Base-by-base conservation (phyloP, 1,140 invertebrate species). In the Phymorhynchus buccinoides region DNA sequence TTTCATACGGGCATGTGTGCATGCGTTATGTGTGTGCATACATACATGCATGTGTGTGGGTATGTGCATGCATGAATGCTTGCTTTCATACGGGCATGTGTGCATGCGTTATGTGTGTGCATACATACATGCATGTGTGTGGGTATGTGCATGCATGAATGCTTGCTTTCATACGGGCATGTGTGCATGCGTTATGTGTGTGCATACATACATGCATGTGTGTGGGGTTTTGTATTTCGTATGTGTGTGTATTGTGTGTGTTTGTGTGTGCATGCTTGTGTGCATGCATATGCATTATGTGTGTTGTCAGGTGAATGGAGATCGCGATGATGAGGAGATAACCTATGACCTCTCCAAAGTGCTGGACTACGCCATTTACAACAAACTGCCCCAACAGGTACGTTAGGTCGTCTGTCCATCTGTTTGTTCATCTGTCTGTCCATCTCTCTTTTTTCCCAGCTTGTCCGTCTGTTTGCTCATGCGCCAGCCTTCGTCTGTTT, bases 281-380 rank as follows among this genome's bases (percentile, higher is more conserved):
- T 48, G 44, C 44, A 18, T 48, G 44, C 6, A 48, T 48, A 9
- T 48, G 18, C 18, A 48, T 48, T 6, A 48, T 9, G 44, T 52
- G 48, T 52, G 48, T 52, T 18, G 12, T 52, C 87, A 92, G 91
- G 52, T 92, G 27, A 73, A 91, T 84, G 90, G 89, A 77, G 91
- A 92, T 83, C 82, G 90, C 85, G 91, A 91, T 79, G 80, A 84
- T 32, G 88, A 90, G 32, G 89, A 90, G 83, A 87, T 92, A 18
- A 91, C 90, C 83, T 90, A 79, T 86, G 90, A 92, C 22, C 84
- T 92, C 68, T 81, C 80, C 78, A 85, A 85, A 39, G 56, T 87
- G 42, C 85, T 92, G 85, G 91, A 92, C 80, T 88, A 87, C 82
- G 88, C 90, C 44, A 88, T 91, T 82, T 92, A 89, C 85, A 89